Evolutionary conservation across 1,140 invertebrate genomes (phyloP).

Genomic region (Capitella teleta): DNA sequence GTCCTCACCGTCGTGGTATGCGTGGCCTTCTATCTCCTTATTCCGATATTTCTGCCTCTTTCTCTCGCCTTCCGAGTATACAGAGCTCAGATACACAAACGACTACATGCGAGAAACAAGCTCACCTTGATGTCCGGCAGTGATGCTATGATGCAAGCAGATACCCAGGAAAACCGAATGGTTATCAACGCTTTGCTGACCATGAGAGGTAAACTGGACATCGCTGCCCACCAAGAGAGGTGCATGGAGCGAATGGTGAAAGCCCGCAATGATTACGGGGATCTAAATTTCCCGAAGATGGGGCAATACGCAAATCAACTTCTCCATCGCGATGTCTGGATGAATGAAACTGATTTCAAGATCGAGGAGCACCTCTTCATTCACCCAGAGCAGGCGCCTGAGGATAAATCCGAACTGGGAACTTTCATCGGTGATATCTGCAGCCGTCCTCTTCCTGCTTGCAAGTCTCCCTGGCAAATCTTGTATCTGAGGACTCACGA

Average conservation of each 20-base stretch:
- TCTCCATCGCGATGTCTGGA: slow-evolving; percentile 5
- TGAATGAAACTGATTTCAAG: neutral
- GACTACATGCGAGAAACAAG: too few species aligned
- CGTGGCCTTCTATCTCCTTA: too few species aligned
- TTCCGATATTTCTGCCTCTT: too few species aligned
- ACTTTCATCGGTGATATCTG: neutral
- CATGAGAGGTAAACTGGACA: neutral
- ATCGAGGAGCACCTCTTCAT: slow-evolving; percentile 6
- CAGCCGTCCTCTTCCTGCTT: neutral
- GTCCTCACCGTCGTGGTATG: too few species aligned
- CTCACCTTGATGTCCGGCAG: too few species aligned
- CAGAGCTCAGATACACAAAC: too few species aligned
- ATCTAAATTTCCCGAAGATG: slow-evolving; percentile 1
- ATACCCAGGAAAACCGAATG: slow-evolving; percentile 2
- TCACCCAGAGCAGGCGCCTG: neutral
- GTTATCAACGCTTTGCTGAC: slow-evolving; percentile 6
- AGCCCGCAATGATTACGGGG: neutral
- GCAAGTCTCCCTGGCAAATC: slow-evolving; percentile 7
- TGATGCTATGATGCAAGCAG: slow-evolving; percentile 9
- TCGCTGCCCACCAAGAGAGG: neutral
- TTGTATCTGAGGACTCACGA: neutral
- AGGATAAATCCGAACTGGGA: neutral
- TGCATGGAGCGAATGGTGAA: neutral
- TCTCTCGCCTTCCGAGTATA: too few species aligned
- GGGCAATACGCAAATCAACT: neutral